phyloP scores from a whole-genome alignment of 2,797 vertebrate genomes.

The Premnoplex brunnescens region DNA sequence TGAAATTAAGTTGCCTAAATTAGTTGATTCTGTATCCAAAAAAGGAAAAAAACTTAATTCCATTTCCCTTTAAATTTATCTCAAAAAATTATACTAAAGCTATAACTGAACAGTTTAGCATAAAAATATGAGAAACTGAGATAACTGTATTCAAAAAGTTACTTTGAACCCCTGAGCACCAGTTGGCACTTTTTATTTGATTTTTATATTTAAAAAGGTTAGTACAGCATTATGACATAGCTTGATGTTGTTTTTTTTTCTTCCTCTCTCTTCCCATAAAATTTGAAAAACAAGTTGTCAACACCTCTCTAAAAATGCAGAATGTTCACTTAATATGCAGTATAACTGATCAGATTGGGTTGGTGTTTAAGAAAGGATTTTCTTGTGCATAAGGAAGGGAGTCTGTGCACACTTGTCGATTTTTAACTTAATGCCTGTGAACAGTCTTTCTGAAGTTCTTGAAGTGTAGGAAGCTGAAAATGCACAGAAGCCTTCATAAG shows the following conservation, averaged over 20 bases:
- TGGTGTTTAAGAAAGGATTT: background rate
- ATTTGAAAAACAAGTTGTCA: background rate
- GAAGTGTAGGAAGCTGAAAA: background rate
- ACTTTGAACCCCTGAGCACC: background rate
- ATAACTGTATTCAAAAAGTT: background rate
- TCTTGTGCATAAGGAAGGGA: background rate
- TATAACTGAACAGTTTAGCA: background rate
- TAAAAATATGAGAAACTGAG: background rate
- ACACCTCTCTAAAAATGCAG: background rate
- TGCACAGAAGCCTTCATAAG: background rate
- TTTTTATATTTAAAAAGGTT: background rate
- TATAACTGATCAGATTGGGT: background rate
- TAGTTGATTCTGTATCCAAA: background rate
- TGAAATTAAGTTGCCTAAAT: background rate
- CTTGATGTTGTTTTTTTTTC: background rate
- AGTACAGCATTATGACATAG: background rate
- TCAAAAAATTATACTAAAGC: background rate
- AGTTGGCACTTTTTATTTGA: background rate
- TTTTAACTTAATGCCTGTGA: background rate
- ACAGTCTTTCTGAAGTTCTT: background rate
- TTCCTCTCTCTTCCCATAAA: background rate
- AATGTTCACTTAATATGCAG: background rate
- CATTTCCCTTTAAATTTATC: background rate
- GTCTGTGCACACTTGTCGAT: rapidly evolving
- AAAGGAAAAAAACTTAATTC: background rate